A percentile compares a stretch with the other conserved stretches of the same genome.
These are phyloP conservation scores for Cliona cf. orientalis DNA, from an alignment of 37 sponge, comb jelly and placozoan genomes.

Conservation along the genomic window DNA sequence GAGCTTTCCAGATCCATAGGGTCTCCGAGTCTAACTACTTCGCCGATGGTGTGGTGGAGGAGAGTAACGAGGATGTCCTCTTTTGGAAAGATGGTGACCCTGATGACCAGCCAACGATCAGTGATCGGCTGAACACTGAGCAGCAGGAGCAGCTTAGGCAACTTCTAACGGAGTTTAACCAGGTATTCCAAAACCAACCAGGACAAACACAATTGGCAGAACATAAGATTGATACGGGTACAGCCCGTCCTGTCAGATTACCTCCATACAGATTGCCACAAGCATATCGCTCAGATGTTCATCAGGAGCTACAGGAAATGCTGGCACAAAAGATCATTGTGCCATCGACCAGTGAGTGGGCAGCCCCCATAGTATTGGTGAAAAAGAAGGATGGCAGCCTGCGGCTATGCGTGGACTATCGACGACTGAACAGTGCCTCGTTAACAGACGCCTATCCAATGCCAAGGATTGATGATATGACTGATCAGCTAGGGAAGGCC, in stretches of 20 bases:
- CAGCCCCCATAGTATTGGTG: slow-evolving; percentile 56
- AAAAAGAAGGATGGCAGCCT: slow-evolving; percentile 60
- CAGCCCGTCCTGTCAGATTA: slow-evolving; percentile 26
- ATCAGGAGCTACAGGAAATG: slow-evolving; percentile 50
- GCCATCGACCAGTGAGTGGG: slow-evolving; percentile 65
- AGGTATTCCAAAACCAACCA: slow-evolving; percentile 26
- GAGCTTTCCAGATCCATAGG: not conserved
- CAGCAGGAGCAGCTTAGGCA: slow-evolving; percentile 13
- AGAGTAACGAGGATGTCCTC: slow-evolving; percentile 5
- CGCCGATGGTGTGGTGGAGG: not conserved
- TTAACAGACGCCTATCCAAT: slow-evolving; percentile 64
- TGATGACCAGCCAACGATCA: not conserved
- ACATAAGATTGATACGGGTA: slow-evolving; percentile 16
- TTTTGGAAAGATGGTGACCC: slow-evolving; percentile 19
- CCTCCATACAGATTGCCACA: slow-evolving; percentile 49
- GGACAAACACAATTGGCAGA: slow-evolving; percentile 29
- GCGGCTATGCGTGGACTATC: slow-evolving; percentile 66
- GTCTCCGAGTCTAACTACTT: not conserved
- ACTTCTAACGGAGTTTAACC: slow-evolving; percentile 20
- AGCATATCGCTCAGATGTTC: slow-evolving; percentile 25
- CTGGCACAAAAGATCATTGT: slow-evolving; percentile 34
- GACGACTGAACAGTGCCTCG: slow-evolving; percentile 46
- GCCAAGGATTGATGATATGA: slow-evolving; percentile 63
- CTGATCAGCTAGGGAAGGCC: slow-evolving; percentile 55
- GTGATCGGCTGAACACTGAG: slow-evolving; percentile 4